Percentiles rank a stretch among this genome's conserved stretches.
Conservation (phyloP, 2,113 vertebrate genomes). For the Podilymbus podiceps region DNA sequence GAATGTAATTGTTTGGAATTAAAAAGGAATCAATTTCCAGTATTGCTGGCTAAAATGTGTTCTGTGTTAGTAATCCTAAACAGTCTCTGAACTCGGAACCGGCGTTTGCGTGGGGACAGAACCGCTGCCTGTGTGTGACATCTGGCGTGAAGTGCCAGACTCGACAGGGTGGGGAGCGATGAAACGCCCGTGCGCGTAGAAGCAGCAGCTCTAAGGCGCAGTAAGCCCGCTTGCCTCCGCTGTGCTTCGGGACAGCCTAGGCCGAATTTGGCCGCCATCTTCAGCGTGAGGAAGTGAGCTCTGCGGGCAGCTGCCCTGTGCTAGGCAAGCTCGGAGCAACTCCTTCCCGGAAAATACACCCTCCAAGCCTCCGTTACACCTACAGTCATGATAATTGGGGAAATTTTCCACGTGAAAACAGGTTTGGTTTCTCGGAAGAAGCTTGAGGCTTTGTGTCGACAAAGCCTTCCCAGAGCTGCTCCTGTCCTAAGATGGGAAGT, state of each 20-base stretch:
- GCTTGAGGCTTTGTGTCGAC: neutral
- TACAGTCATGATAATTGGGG: neutral
- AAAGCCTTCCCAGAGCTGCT: neutral
- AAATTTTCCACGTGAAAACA: neutral
- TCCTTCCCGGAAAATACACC: constrained; percentile 56
- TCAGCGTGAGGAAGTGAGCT: neutral
- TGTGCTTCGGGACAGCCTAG: neutral
- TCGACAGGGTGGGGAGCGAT: accelerated
- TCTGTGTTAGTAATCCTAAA: neutral
- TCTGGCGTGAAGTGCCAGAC: too few species aligned
- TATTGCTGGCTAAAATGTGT: neutral
- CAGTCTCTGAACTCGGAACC: neutral
- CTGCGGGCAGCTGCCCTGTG: constrained; percentile 70
- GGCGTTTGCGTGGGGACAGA: neutral
- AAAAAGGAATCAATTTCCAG: neutral
- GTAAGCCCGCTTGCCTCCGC: neutral
- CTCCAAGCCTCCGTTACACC: neutral
- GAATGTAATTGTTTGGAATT: neutral
- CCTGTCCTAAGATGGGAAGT: neutral
- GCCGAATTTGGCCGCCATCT: neutral
- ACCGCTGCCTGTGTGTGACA: neutral
- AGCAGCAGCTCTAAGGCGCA: neutral
- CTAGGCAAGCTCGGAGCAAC: constrained; percentile 68
- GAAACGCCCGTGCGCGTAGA: neutral
- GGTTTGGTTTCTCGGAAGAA: neutral